These are phyloP conservation scores for Bufo gargarizans DNA, from an alignment of 2,113 vertebrate genomes.

Conservation along the genomic window DNA sequence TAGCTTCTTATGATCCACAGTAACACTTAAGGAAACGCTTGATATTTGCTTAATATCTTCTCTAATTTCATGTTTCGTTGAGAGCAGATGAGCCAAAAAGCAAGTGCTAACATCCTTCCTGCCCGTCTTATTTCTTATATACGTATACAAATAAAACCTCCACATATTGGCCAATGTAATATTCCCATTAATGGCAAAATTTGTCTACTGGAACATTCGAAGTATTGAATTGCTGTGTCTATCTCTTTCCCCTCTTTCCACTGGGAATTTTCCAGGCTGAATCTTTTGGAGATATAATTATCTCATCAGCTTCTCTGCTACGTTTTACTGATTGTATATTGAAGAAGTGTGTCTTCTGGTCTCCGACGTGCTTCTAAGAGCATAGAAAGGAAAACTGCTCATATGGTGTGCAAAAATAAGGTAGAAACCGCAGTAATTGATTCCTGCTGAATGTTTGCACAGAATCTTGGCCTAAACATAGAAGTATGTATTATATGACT, in stretches of 20 bases:
- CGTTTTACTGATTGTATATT: constrained; percentile 80
- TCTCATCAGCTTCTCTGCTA: constrained; percentile 83
- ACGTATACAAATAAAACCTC: constrained; percentile 15
- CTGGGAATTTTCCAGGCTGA: constrained; percentile 63
- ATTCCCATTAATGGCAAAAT: constrained; percentile 35
- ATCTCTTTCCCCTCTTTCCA: constrained; percentile 63
- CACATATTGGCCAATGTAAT: neutral
- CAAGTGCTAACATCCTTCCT: constrained; percentile 17
- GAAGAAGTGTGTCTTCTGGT: constrained; percentile 72
- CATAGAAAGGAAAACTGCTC: constrained; percentile 65
- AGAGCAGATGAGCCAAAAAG: constrained; percentile 44
- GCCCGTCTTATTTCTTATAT: neutral
- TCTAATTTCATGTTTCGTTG: constrained; percentile 47
- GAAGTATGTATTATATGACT: neutral
- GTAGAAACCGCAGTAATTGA: constrained; percentile 20
- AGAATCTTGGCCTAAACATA: neutral
- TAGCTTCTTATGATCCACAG: constrained; percentile 7
- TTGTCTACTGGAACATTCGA: constrained; percentile 62
- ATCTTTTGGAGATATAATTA: constrained; percentile 83
- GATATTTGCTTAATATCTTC: constrained; percentile 27
- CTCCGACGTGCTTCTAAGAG: constrained; percentile 45
- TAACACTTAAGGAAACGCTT: constrained; percentile 29
- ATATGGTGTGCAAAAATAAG: constrained; percentile 64
- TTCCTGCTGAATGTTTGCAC: neutral
- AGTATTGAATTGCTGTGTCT: constrained; percentile 65